phyloP scores from a whole-genome alignment of 1,140 invertebrate species.

The Diploscapter pachys region DNA sequence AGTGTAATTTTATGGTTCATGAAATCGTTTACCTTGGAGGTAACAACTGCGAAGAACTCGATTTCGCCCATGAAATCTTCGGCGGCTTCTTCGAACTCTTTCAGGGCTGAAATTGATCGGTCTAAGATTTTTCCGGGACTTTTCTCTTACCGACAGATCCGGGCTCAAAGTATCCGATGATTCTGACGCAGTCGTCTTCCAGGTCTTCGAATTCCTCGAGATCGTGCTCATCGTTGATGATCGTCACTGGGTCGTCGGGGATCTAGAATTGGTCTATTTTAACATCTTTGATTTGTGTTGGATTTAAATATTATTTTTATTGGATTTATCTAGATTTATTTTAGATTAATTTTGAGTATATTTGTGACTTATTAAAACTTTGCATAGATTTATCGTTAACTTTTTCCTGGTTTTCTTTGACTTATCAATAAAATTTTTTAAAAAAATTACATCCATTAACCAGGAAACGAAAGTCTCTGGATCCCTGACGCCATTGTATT shows the following conservation, averaged over 20 bases:
- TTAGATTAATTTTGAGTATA: too few species aligned
- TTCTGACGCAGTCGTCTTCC: constrained; percentile 55
- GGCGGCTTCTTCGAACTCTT: constrained; percentile 58
- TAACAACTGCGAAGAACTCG: constrained; percentile 59
- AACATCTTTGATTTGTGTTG: too few species aligned
- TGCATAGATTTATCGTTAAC: too few species aligned
- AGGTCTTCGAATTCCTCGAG: constrained; percentile 58
- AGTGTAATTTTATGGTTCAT: background rate
- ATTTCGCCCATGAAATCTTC: constrained; percentile 59
- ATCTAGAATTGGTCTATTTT: constrained; percentile 41
- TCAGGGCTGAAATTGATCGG: constrained; percentile 43
- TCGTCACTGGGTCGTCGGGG: constrained; percentile 57
- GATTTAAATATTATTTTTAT: too few species aligned
- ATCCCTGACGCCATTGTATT: constrained; percentile 58
- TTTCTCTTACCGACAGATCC: constrained; percentile 46
- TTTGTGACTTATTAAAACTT: too few species aligned
- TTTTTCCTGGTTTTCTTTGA: background rate
- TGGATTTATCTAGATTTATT: too few species aligned
- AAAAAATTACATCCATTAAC: constrained; percentile 53
- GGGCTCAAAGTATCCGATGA: constrained; percentile 59
- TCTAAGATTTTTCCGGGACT: background rate
- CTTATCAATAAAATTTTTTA: background rate
- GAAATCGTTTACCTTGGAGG: constrained; percentile 43
- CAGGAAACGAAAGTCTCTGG: constrained; percentile 59
- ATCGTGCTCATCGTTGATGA: constrained; percentile 58